Conservation (phyloP, 1,140 invertebrate species). For the Uloborus diversus region DNA sequence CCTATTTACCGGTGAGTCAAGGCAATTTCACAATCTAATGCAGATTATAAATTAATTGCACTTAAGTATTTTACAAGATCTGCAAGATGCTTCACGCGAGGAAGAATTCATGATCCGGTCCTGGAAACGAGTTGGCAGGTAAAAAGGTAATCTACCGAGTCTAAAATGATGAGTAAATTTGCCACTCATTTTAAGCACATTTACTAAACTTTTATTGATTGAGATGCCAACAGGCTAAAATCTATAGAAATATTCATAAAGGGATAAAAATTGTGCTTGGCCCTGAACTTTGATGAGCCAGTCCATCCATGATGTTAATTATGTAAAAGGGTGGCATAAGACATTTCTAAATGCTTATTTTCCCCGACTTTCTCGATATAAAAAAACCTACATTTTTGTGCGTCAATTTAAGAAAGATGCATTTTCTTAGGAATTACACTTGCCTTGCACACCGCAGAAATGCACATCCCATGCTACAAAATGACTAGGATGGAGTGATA, state of each 20-base stretch:
- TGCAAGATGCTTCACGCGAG: too few species aligned
- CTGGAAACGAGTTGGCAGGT: neutral
- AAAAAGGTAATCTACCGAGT: neutral
- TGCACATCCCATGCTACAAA: slow-evolving; percentile 45
- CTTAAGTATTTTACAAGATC: too few species aligned
- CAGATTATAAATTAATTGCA: too few species aligned
- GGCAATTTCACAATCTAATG: too few species aligned
- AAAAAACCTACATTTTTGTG: slow-evolving; percentile 36
- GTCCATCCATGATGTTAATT: slow-evolving; percentile 16
- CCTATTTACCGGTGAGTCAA: too few species aligned
- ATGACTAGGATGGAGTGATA: slow-evolving; percentile 40
- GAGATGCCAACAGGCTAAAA: slow-evolving; percentile 15
- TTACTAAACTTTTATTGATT: neutral
- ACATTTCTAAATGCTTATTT: neutral
- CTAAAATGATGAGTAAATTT: neutral
- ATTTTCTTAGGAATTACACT: slow-evolving; percentile 40
- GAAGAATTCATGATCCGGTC: neutral
- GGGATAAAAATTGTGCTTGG: slow-evolving; percentile 41
- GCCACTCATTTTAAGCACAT: slow-evolving; percentile 1
- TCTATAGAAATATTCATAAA: neutral
- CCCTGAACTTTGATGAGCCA: slow-evolving; percentile 24
- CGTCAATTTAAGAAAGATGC: slow-evolving; percentile 22
- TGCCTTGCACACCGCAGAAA: slow-evolving; percentile 35
- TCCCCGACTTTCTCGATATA: neutral
- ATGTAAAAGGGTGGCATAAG: slow-evolving; percentile 30